Evolutionary conservation across 2,113 vertebrate species (phyloP).

Genomic region (Chinchilla lanigera): DNA sequence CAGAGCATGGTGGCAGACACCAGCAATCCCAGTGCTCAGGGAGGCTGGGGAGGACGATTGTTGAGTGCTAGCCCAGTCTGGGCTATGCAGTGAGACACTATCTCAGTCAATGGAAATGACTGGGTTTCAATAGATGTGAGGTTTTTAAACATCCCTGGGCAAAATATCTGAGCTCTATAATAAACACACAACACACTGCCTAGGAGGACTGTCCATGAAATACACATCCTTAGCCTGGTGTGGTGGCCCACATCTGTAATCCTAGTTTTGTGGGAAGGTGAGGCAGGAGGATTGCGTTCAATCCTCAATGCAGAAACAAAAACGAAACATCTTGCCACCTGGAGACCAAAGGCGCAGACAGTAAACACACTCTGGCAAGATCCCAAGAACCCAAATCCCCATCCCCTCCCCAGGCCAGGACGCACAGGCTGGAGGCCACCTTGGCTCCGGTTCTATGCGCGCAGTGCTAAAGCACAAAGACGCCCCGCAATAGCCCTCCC

Average conservation of each 20-base stretch:
- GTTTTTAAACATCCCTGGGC: not conserved
- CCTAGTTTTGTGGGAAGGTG: not conserved
- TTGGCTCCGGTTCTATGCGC: accelerated
- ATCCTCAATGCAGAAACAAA: not conserved
- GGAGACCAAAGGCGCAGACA: not conserved
- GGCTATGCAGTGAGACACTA: not conserved
- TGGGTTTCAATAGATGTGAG: not conserved
- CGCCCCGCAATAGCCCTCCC: not conserved
- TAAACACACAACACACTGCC: not conserved
- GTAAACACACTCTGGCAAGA: not conserved
- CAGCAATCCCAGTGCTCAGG: not conserved
- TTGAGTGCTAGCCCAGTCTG: not conserved
- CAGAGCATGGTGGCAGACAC: not conserved
- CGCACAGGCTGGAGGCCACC: accelerated
- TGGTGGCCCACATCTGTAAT: not conserved
- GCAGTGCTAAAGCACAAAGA: too few relatives aligned
- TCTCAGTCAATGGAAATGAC: not conserved
- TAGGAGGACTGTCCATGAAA: not conserved
- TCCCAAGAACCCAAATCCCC: not conserved
- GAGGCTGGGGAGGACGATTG: not conserved
- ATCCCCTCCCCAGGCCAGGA: not conserved
- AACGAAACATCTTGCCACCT: not conserved
- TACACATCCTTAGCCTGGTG: not conserved
- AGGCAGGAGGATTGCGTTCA: not conserved
- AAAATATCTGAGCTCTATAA: not conserved